Conservation (phyloP, 2,888 invertebrate genomes). For the Lysandra coridon region DNA sequence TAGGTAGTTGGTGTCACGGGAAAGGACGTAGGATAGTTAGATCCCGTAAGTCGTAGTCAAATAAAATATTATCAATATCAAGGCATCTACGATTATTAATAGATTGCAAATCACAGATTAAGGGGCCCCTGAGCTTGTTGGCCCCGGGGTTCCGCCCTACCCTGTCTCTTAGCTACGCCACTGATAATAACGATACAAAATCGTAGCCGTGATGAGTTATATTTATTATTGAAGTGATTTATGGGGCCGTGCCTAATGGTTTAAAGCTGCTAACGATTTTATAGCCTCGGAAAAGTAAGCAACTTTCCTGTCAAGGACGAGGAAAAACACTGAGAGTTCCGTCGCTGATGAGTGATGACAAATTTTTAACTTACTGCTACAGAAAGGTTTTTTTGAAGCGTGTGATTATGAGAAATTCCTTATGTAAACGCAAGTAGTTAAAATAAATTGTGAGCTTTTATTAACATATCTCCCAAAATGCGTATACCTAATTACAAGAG, state of each 20-base stretch:
- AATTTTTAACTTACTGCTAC: too few relatives aligned
- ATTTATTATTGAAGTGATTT: conserved; percentile 37
- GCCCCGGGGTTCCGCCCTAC: not conserved
- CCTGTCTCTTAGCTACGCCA: not conserved
- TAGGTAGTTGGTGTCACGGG: too few relatives aligned
- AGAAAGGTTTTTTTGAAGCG: too few relatives aligned
- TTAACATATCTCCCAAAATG: too few relatives aligned
- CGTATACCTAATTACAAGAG: too few relatives aligned
- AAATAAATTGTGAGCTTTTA: too few relatives aligned
- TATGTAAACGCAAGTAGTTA: too few relatives aligned
- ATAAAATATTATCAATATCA: too few relatives aligned
- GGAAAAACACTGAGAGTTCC: not conserved
- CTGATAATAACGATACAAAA: conserved; percentile 30
- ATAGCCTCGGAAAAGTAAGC: not conserved
- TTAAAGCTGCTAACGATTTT: conserved; percentile 29
- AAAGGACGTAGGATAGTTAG: too few relatives aligned
- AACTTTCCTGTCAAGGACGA: not conserved
- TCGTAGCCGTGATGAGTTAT: conserved; percentile 36
- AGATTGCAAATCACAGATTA: not conserved
- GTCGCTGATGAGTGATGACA: not conserved
- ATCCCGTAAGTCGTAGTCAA: too few relatives aligned
- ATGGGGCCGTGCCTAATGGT: conserved; percentile 33
- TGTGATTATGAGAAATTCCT: too few relatives aligned
- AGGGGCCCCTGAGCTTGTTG: not conserved
- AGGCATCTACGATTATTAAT: not conserved